These are phyloP conservation scores for Apamea monoglypha DNA, from an alignment of 2,888 invertebrate species.

Conservation along the genomic window DNA sequence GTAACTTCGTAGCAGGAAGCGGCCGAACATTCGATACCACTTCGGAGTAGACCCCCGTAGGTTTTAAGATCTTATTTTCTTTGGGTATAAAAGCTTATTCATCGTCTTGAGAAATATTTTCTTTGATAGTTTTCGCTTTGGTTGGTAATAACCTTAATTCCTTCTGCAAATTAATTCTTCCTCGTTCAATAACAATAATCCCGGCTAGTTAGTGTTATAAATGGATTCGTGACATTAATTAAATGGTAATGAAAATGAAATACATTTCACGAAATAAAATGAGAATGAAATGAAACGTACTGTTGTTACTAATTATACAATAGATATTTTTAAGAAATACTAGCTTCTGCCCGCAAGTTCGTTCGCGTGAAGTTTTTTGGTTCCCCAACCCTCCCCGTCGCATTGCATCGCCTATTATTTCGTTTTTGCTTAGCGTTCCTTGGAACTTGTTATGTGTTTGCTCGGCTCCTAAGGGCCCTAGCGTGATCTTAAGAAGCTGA, in stretches of 20 bases:
- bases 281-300: not conserved
- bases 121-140: conserved; percentile 8
- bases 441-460: no score
- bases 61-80: not conserved
- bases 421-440: no score
- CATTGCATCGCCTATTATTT: no score
- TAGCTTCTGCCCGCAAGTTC: no score
- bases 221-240: conserved; percentile 8
- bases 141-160: not conserved
- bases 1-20: no score
- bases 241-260: not conserved
- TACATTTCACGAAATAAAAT: not conserved
- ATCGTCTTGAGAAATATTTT: not conserved
- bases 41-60: no score
- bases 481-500: no score
- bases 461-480: no score
- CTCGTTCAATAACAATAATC: not conserved
- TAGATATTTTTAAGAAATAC: no score
- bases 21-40: no score
- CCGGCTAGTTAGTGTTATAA: not conserved
- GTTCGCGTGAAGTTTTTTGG: no score
- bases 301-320: not conserved
- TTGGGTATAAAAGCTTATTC: not conserved
- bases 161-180: not conserved
- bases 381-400: no score